Evolutionary conservation across 2,113 vertebrate species (phyloP), one percentile per base, ranked within the genome.

Genomic region (Capreolus pygargus): DNA sequence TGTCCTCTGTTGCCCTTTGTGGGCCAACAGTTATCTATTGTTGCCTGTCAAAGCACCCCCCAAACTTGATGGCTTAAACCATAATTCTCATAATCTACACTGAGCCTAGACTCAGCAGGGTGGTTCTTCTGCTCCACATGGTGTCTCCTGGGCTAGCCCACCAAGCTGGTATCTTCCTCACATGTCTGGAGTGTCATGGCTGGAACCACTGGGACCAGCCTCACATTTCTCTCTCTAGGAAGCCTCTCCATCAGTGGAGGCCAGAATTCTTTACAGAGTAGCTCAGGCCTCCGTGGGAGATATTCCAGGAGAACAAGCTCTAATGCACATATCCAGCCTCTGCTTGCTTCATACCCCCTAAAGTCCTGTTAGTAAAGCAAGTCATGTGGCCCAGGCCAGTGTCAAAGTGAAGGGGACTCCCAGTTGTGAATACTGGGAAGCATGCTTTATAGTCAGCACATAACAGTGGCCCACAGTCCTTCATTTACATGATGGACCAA

Each of bases 401-500:
- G 39, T 54, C 58, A 12, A 2, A 6, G 4, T 82, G 55, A 43
- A 47, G 86, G 45, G 61, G 36, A 78, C 23, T 47, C 21, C 39
- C 47, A 50, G 45, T 1, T 25, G 12, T 85, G 57, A 50, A 43
- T 12, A 17, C 2, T 3, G 7, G 27, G 85, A 86, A 43, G 28
- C 6, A 16, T 67, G 23, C 28, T 67, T 82, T 47, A 64, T n/a
- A 86, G 70, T 21, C 85, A 36, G 50, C 70, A 58, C 33, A 13
- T 30, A 7, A 52, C 21, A 19, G 54, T 64, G 11, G 55, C 2
- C 16, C 74, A 30, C 15, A 60, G 10, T 55, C 39, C 23, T 4
- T 87, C 3, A 0, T 6, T 30, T 21, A n/a, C 17, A 1, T 16
- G 30, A 57, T 2, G 9, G 11, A 1, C 50, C 43, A 88, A 21